Evolutionary conservation across 2,888 invertebrate genomes (phyloP), one percentile per base, ranked within the genome.

Genomic region (Peribatodes rhomboidaria): DNA sequence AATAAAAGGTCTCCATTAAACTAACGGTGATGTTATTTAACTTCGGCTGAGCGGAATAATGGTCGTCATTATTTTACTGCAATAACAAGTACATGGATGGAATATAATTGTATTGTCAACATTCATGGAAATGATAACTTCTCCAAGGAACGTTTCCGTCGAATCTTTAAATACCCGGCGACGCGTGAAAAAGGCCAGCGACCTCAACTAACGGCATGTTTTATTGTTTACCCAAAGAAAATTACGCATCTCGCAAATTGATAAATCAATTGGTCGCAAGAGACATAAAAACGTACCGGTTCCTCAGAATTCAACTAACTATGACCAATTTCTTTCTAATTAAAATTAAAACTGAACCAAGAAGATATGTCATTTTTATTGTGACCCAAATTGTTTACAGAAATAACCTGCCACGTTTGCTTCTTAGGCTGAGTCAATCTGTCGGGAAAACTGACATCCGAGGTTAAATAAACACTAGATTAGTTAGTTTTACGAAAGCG

Each of bases 1-100:
- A 22, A 1, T 31, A 44, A 44, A 35, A 16, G 3, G 33, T 11
- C 11, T 10, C 14, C 11, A 22, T 44, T 52, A 27, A 39, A n/a
- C 37, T 47, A 58, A 58, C 53, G 47, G 58, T 46, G 54, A 58
- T 22, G 53, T 53, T 58, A 54, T 60, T 60, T 60, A 27, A 65
- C 56, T 60, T 33, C 20, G 44, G 37, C 56, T 52, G 60, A 60
- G 49, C 59, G 37, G 31, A 50, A 44, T 65, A 60, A 60, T 65
- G 37, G 41, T 44, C 20, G 58, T 52, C 37, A 44, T 49, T 59
- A 49, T 64, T 13, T 47, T 14, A 22, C 6, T 31, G 37, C 44
- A 57, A 61, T 37, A 16, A 31, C 56, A 37, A 20, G 50, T 55
- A 41, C 33, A 42, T 42, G 13, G 22, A 10, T 14, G 39, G 39